Conservation (phyloP, 2,113 vertebrate genomes). For the Prochilodus magdalenae region DNA sequence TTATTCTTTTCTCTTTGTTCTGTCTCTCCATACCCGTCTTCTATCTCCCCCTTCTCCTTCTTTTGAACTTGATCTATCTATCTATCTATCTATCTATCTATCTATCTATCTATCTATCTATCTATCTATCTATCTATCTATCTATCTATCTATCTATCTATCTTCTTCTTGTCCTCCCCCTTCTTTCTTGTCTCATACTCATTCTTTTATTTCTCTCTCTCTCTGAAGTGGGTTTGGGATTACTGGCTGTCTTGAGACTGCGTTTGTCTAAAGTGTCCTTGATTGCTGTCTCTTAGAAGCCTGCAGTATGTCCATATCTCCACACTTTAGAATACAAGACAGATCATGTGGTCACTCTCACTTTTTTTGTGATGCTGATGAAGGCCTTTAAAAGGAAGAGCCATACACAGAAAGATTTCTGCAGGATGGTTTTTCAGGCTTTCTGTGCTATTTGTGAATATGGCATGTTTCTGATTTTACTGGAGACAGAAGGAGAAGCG, state of each 20-base stretch:
- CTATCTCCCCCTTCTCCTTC: background rate
- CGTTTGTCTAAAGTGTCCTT: constrained; percentile 5
- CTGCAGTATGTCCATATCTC: background rate
- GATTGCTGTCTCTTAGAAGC: background rate
- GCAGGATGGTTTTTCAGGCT: too few relatives aligned
- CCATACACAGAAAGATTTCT: too few relatives aligned
- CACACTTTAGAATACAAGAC: background rate
- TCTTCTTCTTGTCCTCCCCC: background rate
- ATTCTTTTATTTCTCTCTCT: background rate
- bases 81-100: background rate
- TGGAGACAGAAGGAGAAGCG: constrained; percentile 5
- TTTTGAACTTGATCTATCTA: too few relatives aligned
- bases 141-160: background rate
- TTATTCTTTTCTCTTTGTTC: background rate
- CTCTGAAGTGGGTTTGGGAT: constrained; percentile 26
- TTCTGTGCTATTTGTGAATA: background rate
- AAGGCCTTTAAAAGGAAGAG: background rate
- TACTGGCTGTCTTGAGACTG: background rate
- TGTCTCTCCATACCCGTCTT: background rate
- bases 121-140: background rate
- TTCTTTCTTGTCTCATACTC: background rate
- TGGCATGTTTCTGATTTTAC: background rate
- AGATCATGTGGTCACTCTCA: background rate
- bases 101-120: background rate
- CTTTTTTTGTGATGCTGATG: background rate